Evolutionary conservation across 2,797 vertebrate species (phyloP), one percentile per base, ranked within the genome.

Genomic region (Arnoldichthys spilopterus): DNA sequence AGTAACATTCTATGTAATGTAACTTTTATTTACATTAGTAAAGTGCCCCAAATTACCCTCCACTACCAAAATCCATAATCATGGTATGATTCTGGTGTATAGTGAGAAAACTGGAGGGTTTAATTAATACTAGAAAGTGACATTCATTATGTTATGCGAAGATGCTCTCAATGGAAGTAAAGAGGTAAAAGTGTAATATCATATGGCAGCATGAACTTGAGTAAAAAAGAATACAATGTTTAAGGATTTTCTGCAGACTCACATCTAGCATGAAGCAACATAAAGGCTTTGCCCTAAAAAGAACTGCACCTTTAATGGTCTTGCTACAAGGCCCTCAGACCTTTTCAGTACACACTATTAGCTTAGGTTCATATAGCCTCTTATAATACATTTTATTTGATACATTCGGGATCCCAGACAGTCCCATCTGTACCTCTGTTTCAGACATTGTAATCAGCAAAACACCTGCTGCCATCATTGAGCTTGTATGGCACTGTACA

Each of bases 31-130:
- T 80, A 74, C 34, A 62, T 43, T 26, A 68, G 64, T 85, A 87
- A 84, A 84, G 86, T 84, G 82, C 85, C 83, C 76, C 73, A 53
- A 81, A 80, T 43, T n/a, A 15, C 49, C 49, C 56, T 69, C 47
- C 66, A 43, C 56, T 30, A 78, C 24, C 51, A 62, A 72, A 71
- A 37, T n/a, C 7, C 64, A 76, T 64, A 59, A 34, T 7, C 32
- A 45, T 67, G 12, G 43, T 49, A 78, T 78, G 59, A 4, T 37
- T 68, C 76, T 72, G 34, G 53, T 66, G 68, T 72, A 53, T 67
- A 76, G 77, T 49, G 30, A 40, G 58, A 77, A 80, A 72, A 72
- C 53, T 37, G 15, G 43, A 82, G 73, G 59, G 69, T 49, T 66
- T 56, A 5, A 43, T 72, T 79, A 76, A 72, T 84, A 73, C 40